Evolutionary conservation across 1,140 invertebrate genomes (phyloP).

Genomic region (Cotesia typhae): DNA sequence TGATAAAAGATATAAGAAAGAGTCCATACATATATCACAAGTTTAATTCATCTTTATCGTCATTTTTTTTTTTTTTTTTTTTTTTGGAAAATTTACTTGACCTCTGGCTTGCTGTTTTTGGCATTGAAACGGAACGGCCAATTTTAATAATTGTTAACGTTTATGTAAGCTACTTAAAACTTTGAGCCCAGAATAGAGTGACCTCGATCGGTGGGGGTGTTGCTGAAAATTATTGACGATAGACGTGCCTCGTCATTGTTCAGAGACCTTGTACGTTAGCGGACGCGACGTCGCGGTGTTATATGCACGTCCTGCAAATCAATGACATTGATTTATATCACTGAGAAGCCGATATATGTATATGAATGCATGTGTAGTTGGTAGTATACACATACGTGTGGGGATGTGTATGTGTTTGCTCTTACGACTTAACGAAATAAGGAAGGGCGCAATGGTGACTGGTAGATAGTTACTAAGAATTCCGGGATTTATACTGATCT

Average conservation of each 20-base stretch:
- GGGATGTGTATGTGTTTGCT: no score
- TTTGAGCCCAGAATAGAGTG: neutral
- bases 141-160: no score
- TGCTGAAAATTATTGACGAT: slow-evolving; percentile 40
- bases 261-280: slow-evolving; percentile 44
- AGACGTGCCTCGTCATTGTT: slow-evolving; percentile 41
- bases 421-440: no score
- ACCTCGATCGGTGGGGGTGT: slow-evolving; percentile 42
- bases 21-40: no score
- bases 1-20: no score
- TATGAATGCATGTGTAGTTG: neutral
- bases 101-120: neutral
- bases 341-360: neutral
- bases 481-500: neutral
- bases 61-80: no score
- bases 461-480: slow-evolving; percentile 4
- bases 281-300: slow-evolving; percentile 38
- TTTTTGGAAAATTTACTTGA: no score
- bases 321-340: slow-evolving; percentile 55
- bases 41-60: no score
- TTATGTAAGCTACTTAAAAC: no score
- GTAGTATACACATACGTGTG: neutral
- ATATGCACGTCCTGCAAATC: slow-evolving; percentile 44
- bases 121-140: no score
- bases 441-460: slow-evolving; percentile 8